Evolutionary conservation across 2,113 vertebrate genomes (phyloP).

Genomic region (Alligator sinensis): DNA sequence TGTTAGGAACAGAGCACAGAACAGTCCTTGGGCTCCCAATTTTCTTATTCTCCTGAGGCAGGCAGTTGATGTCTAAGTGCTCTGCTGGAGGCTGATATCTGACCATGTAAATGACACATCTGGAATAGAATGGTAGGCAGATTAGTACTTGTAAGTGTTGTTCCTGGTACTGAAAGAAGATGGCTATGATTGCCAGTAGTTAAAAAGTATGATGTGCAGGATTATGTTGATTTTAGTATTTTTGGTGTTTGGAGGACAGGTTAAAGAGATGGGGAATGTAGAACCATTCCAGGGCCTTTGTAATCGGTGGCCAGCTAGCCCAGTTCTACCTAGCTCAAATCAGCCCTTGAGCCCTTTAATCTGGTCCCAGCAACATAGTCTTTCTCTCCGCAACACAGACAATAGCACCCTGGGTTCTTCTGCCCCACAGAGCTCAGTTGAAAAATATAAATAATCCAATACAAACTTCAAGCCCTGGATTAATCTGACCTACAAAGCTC

Average conservation of each 20-base stretch:
- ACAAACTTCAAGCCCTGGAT: no score
- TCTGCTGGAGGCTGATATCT: background rate
- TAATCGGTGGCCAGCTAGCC: no score
- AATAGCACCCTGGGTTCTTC: no score
- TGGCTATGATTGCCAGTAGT: background rate
- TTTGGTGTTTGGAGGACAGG: background rate
- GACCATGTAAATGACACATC: background rate
- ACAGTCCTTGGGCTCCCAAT: background rate
- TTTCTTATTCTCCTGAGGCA: background rate
- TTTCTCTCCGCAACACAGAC: no score
- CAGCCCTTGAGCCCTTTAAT: no score
- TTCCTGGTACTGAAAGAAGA: background rate
- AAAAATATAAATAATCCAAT: no score
- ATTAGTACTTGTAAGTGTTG: background rate
- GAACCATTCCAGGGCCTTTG: background rate
- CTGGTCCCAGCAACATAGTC: no score
- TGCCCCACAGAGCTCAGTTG: no score
- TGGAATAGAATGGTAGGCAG: background rate
- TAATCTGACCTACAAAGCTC: no score
- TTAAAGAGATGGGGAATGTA: background rate
- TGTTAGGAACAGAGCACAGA: background rate
- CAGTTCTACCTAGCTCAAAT: no score
- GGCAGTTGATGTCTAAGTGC: background rate
- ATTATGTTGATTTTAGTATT: background rate
- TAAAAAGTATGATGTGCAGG: background rate